These are phyloP conservation scores for Condylostylus longicornis DNA, from an alignment of 1,140 invertebrate species.

Conservation along the genomic window DNA sequence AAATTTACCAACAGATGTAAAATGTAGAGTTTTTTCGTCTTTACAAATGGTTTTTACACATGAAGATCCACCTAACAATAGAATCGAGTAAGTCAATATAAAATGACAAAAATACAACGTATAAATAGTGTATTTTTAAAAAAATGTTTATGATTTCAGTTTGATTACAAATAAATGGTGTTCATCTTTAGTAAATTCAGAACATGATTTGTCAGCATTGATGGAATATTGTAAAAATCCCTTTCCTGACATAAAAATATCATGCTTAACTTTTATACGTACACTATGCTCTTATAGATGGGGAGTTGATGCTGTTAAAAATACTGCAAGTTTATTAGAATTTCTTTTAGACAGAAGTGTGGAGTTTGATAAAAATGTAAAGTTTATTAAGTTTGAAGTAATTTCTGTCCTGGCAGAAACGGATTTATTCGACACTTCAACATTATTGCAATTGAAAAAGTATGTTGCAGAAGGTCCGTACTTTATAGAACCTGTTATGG, in stretches of 20 bases:
- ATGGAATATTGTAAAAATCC: conserved; percentile 41
- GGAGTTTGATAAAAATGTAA: conserved; percentile 53
- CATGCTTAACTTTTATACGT: conserved; percentile 37
- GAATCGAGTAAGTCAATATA: conserved; percentile 11
- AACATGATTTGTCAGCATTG: conserved; percentile 30
- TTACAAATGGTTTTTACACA: conserved; percentile 38
- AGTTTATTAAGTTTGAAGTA: conserved; percentile 57
- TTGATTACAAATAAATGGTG: conserved; percentile 38
- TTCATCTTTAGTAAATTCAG: conserved; percentile 29
- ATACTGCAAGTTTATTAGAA: conserved; percentile 50
- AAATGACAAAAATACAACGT: neutral
- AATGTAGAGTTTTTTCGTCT: conserved; percentile 44
- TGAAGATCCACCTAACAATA: conserved; percentile 18
- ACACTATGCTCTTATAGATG: conserved; percentile 41
- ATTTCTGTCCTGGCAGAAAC: conserved; percentile 48
- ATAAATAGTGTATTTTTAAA: no score
- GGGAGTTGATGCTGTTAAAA: conserved; percentile 44
- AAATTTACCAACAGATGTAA: conserved; percentile 41
- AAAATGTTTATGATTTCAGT: conserved; percentile 12
- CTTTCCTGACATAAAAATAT: conserved; percentile 45
- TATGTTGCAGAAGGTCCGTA: conserved; percentile 60
- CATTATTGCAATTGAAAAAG: conserved; percentile 41
- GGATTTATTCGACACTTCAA: conserved; percentile 45
- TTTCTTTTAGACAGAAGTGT: conserved; percentile 54
- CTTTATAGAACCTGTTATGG: conserved; percentile 44